phyloP scores from a whole-genome alignment of 2,888 invertebrate species.

The Drosophila antonietae region DNA sequence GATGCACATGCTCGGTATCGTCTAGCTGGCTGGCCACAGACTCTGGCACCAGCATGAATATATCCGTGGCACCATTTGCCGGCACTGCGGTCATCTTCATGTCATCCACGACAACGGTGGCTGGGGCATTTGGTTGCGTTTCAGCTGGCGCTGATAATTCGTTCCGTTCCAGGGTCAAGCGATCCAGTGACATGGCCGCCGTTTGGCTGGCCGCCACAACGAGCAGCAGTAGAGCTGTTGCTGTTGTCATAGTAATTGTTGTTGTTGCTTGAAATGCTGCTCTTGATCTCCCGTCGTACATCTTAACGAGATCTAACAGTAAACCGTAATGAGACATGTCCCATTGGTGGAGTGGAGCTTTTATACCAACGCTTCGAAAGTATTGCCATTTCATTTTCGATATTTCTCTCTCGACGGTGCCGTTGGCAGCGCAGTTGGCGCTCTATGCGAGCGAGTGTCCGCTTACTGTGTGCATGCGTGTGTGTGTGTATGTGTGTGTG shows the following conservation, averaged over 20 bases:
- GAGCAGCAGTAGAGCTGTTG: constrained; percentile 27
- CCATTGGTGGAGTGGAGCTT: constrained; percentile 83
- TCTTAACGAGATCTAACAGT: constrained; percentile 84
- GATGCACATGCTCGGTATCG: constrained; percentile 66
- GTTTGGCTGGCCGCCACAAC: constrained; percentile 40
- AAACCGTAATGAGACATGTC: constrained; percentile 84
- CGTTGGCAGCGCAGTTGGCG: constrained; percentile 21
- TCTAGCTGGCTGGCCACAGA: constrained; percentile 64
- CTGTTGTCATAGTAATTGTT: constrained; percentile 13
- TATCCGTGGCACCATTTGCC: constrained; percentile 64
- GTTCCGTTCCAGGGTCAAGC: constrained; percentile 70
- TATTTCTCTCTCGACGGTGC: constrained; percentile 65
- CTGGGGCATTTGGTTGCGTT: constrained; percentile 14
- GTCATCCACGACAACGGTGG: constrained; percentile 71
- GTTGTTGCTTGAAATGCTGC: constrained; percentile 37
- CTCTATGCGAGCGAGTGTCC: neutral
- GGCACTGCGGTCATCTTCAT: constrained; percentile 70
- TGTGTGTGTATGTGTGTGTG: constrained; percentile 36
- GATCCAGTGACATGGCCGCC: constrained; percentile 78
- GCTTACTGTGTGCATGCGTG: neutral
- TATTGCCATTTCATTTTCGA: constrained; percentile 81
- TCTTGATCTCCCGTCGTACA: constrained; percentile 81
- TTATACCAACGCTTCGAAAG: constrained; percentile 83
- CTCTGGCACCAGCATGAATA: constrained; percentile 77
- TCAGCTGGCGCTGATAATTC: constrained; percentile 53